Evolutionary conservation across 2,888 invertebrate species (phyloP), one percentile per base, ranked within the genome.

Genomic region (Drosophila setosimentum): DNA sequence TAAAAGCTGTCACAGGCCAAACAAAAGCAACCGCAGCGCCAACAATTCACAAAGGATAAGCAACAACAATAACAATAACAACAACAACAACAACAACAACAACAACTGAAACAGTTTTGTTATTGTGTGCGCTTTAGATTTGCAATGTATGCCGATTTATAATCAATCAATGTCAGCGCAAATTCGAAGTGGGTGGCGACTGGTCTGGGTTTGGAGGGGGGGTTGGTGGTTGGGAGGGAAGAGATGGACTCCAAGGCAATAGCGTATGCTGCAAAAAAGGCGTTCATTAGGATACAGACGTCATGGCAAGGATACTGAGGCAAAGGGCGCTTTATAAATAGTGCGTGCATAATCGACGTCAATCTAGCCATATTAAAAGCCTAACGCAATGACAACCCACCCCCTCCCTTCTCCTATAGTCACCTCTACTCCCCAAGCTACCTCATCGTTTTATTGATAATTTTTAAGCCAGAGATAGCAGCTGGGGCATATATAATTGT

Each of bases 141-240:
- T 92, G 91, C 91, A 91, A 91, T 91, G 91, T 91, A 91, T 89
- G 89, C 86, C 90, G 90, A 92, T 92, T 92, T 91, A 92, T 90
- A 91, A 92, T 92, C 91, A 92, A 92, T 92, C 91, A 92, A 89
- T 89, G 92, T 92, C 91, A 92, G 82, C 80, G 79, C 79, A 82
- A 83, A 86, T 80, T 76, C 83, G 84, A 84, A 82, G 73, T 75
- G 85, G 71, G 71, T 72, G 72, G 76, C 49, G 53, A n/a, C 42
- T 42, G 50, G 48, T 60, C 24, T 57, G 67, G 59, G 7, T 11
- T 35, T 55, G 37, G 53, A 55, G 55, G 42, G 60, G 16, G 24
- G 53, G 13, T 6, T 29, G 3, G 27, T 49, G 53, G 48, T 21
- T 29, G 24, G 18, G 24, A 16, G 32, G 32, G 27, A 27, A 29